These are phyloP conservation scores for Barbus barbus DNA, from an alignment of 2,113 vertebrate species.

Conservation along the genomic window DNA sequence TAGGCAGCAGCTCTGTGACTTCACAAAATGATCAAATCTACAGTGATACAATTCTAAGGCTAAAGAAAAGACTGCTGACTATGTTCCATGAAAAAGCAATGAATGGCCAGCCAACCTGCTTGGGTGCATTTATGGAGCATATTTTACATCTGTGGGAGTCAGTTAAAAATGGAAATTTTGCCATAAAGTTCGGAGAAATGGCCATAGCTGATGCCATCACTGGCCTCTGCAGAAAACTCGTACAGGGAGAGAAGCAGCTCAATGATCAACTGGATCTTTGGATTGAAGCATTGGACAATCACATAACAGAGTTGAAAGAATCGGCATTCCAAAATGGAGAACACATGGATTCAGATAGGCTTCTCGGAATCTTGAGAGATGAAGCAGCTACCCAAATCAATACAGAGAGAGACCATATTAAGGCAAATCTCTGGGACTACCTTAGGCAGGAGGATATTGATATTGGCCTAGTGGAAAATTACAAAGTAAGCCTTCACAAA, in stretches of 20 bases:
- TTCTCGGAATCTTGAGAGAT: slow-evolving; percentile 59
- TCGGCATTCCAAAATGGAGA: slow-evolving; percentile 20
- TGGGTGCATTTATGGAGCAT: slow-evolving; percentile 63
- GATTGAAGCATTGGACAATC: slow-evolving; percentile 57
- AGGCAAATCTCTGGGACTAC: slow-evolving; percentile 49
- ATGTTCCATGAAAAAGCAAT: slow-evolving; percentile 57
- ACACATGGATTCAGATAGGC: slow-evolving; percentile 38
- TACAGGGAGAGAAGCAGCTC: slow-evolving; percentile 62
- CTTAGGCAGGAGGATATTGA: slow-evolving; percentile 61
- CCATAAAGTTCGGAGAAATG: slow-evolving; percentile 61
- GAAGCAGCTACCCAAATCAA: slow-evolving; percentile 62
- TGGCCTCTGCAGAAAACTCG: slow-evolving; percentile 66
- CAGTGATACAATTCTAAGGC: slow-evolving; percentile 57
- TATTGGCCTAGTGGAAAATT: slow-evolving; percentile 57
- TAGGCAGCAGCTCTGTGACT: slow-evolving; percentile 25
- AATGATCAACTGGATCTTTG: slow-evolving; percentile 65
- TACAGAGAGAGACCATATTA: slow-evolving; percentile 58
- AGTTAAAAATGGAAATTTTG: slow-evolving; percentile 66
- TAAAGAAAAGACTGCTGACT: slow-evolving; percentile 68
- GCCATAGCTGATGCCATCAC: slow-evolving; percentile 64
- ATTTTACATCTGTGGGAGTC: slow-evolving; percentile 67
- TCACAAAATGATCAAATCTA: slow-evolving; percentile 63
- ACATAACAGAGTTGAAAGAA: slow-evolving; percentile 60
- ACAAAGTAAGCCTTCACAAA: slow-evolving; percentile 61
- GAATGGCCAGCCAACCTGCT: slow-evolving; percentile 46